These are phyloP conservation scores for Protosalanx chinensis DNA, from an alignment of 2,797 vertebrate genomes.

Conservation along the genomic window DNA sequence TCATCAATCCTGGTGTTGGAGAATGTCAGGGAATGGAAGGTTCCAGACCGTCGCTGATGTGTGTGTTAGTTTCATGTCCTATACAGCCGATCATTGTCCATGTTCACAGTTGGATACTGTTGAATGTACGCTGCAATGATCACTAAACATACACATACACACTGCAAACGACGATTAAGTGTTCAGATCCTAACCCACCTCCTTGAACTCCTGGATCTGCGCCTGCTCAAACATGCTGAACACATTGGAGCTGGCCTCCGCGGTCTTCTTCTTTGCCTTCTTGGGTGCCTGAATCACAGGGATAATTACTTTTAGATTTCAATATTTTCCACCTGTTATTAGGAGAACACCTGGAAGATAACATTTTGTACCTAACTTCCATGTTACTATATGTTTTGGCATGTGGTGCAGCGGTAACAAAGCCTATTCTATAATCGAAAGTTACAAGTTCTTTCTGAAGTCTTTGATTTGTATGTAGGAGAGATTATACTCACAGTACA, in stretches of 20 bases:
- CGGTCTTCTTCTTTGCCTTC: constrained; percentile 82
- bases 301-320: neutral
- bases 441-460: neutral
- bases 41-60: neutral
- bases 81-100: neutral
- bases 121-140: neutral
- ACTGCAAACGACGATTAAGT: neutral
- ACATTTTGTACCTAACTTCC: no score
- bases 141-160: neutral
- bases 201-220: constrained; percentile 92
- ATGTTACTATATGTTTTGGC: no score
- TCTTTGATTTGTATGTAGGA: neutral
- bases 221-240: constrained; percentile 90
- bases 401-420: no score
- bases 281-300: constrained; percentile 73
- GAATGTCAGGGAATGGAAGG: neutral
- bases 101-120: neutral
- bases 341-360: no score
- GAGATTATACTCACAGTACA: no score
- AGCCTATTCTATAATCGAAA: no score
- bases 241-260: constrained; percentile 81
- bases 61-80: neutral
- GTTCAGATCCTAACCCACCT: constrained; percentile 63
- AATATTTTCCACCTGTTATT: no score
- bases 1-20: neutral